Percentiles rank a stretch among this genome's conserved stretches.
Conservation (phyloP, 2,797 vertebrate genomes). For the Neostethus bicornis region DNA sequence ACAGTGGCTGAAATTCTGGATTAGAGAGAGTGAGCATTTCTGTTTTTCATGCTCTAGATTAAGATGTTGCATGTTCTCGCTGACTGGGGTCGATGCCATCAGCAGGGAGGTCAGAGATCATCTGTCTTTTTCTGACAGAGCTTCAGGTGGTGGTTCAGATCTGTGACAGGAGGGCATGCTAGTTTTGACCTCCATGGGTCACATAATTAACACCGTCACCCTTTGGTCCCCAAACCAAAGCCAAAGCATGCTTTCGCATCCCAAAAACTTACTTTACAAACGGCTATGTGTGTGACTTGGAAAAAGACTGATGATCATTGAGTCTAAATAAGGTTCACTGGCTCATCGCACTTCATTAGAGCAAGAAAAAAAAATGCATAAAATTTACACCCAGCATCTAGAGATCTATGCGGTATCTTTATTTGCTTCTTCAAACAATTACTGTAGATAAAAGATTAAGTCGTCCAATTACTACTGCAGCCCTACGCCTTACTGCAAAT, state of each 20-base stretch:
- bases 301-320: slow-evolving; percentile 25
- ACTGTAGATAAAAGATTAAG: slow-evolving; percentile 49
- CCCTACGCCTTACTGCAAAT: slow-evolving; percentile 19
- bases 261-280: slow-evolving; percentile 54
- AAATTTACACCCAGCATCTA: slow-evolving; percentile 3
- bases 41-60: slow-evolving; percentile 53
- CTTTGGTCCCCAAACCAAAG: slow-evolving; percentile 72
- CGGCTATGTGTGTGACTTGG: slow-evolving; percentile 8
- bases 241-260: slow-evolving; percentile 72
- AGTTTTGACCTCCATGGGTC: slow-evolving; percentile 68
- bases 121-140: slow-evolving; percentile 73
- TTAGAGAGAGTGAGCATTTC: slow-evolving; percentile 18
- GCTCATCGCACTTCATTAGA: slow-evolving; percentile 23
- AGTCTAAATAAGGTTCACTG: slow-evolving; percentile 30
- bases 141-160: slow-evolving; percentile 62
- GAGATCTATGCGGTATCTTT: slow-evolving; percentile 29
- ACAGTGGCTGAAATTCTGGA: no score
- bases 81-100: slow-evolving; percentile 66
- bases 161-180: slow-evolving; percentile 57
- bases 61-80: slow-evolving; percentile 48
- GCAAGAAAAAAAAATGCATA: slow-evolving; percentile 32
- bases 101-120: slow-evolving; percentile 67
- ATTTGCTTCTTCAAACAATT: slow-evolving; percentile 47
- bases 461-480: slow-evolving; percentile 32
- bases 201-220: slow-evolving; percentile 79